Conservation (phyloP, 2,888 invertebrate genomes). For the Drosophila quinaria region DNA sequence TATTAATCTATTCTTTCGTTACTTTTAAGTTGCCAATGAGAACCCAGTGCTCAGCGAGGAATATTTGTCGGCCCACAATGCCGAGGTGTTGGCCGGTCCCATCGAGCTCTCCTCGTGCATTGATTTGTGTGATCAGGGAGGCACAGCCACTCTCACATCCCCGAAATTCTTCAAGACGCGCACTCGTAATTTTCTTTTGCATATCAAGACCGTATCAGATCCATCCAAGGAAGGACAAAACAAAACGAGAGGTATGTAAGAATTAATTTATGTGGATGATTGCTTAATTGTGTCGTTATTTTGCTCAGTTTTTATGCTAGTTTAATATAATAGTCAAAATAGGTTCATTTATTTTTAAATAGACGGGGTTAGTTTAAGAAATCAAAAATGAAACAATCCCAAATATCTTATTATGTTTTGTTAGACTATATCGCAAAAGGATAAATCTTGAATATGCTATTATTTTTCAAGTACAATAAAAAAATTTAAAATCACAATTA, state of each 20-base stretch:
- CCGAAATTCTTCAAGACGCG: slow-evolving; percentile 92
- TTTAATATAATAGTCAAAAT: background rate
- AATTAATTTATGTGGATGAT: background rate
- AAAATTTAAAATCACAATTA: no score
- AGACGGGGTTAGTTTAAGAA: no score
- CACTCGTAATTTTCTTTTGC: slow-evolving; percentile 92
- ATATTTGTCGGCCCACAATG: slow-evolving; percentile 94
- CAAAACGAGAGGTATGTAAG: slow-evolving; percentile 84
- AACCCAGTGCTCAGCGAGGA: slow-evolving; percentile 93
- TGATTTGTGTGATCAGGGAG: slow-evolving; percentile 94
- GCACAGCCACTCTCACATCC: slow-evolving; percentile 94
- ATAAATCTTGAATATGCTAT: no score
- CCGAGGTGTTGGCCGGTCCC: slow-evolving; percentile 96
- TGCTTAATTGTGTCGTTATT: background rate
- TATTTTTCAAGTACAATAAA: no score
- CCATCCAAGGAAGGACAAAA: slow-evolving; percentile 88
- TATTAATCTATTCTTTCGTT: background rate
- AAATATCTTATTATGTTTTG: no score
- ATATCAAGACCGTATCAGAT: slow-evolving; percentile 90
- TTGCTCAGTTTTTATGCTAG: background rate
- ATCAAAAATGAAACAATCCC: no score
- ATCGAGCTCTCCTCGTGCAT: slow-evolving; percentile 92
- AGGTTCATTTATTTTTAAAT: no score
- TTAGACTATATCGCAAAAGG: no score
- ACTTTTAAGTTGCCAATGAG: slow-evolving; percentile 86